Conservation (phyloP, 2,888 invertebrate genomes). For the Autographa gamma region DNA sequence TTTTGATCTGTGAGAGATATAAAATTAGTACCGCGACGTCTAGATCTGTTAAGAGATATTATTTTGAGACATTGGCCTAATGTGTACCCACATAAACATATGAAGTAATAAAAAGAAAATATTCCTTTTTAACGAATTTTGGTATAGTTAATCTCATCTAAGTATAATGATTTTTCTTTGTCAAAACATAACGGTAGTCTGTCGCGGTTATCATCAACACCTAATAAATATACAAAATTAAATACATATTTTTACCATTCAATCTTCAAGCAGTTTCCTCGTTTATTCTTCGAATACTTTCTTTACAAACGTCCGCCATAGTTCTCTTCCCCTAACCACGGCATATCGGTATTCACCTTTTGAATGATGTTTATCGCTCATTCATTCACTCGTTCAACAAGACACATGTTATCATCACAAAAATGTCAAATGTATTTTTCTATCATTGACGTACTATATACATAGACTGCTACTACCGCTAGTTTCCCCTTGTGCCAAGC, state of each 20-base stretch:
- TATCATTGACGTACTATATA: no score
- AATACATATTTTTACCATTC: constrained; percentile 7
- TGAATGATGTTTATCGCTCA: constrained; percentile 49
- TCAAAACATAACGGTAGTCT: neutral
- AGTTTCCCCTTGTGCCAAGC: no score
- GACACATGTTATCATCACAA: constrained; percentile 50
- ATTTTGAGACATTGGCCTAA: no score
- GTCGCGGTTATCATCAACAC: neutral
- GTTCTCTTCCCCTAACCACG: constrained; percentile 31
- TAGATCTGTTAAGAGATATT: no score
- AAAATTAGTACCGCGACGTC: no score
- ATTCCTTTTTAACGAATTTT: no score
- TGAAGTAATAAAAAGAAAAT: no score
- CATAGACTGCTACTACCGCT: no score
- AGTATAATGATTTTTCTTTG: neutral
- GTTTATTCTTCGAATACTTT: constrained; percentile 34
- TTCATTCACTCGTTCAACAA: constrained; percentile 48
- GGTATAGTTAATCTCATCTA: no score
- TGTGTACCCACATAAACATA: neutral
- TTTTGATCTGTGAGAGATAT: no score
- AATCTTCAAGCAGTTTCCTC: neutral
- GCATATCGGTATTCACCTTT: constrained; percentile 24
- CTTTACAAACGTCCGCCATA: constrained; percentile 10
- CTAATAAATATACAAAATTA: neutral
- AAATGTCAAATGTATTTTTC: constrained; percentile 49